Evolutionary conservation across 2,888 invertebrate species (phyloP).

Genomic region (Acanthosepion lycidas): DNA sequence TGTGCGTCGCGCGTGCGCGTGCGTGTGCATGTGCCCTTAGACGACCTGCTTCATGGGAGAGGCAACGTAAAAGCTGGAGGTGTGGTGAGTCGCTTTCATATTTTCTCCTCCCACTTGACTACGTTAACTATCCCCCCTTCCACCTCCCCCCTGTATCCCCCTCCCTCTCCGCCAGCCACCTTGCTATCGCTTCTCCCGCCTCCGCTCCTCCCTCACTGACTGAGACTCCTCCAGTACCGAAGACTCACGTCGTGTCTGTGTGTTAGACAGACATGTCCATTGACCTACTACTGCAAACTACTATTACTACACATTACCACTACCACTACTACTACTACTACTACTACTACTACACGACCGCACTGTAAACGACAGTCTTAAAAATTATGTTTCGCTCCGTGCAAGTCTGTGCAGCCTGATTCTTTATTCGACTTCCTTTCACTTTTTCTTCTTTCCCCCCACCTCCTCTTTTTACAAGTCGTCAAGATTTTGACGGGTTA

Average conservation of each 20-base stretch:
- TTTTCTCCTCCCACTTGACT: neutral
- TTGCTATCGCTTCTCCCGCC: neutral
- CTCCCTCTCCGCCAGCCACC: neutral
- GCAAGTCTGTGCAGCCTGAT: neutral
- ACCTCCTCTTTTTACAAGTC: neutral
- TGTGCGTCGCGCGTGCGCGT: neutral
- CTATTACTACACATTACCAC: neutral
- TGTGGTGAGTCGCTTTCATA: neutral
- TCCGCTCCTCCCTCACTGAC: neutral
- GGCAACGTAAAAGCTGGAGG: neutral
- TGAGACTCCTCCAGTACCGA: neutral
- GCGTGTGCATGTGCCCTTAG: constrained; percentile 8
- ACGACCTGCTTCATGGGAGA: neutral
- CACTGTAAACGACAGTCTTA: neutral
- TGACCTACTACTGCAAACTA: constrained; percentile 21
- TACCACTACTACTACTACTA: neutral
- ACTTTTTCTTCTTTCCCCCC: neutral
- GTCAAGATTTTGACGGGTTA: neutral
- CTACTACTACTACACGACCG: neutral
- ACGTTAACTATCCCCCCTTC: neutral
- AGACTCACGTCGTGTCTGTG: neutral
- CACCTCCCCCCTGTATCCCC: neutral
- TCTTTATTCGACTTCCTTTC: neutral
- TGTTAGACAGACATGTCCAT: constrained; percentile 20
- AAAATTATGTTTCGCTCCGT: neutral